Conservation (phyloP, 2,888 invertebrate genomes). For the Drosophila macrospina region DNA sequence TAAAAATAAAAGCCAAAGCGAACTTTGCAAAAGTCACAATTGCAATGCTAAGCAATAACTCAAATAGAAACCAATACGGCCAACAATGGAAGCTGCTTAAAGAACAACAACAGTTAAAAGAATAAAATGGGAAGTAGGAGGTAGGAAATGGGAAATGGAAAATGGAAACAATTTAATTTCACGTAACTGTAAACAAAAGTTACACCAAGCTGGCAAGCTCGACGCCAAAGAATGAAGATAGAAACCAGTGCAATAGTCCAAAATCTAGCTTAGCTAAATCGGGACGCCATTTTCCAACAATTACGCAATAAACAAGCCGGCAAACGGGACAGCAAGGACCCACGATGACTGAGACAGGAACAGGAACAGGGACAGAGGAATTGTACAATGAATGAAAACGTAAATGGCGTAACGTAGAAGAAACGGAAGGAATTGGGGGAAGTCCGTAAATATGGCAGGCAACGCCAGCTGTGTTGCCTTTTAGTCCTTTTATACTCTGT, state of each 20-base stretch:
- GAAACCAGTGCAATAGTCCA: conserved; percentile 27
- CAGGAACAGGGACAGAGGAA: conserved; percentile 10
- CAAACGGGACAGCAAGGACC: conserved; percentile 14
- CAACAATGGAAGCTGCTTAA: background rate
- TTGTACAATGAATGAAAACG: conserved; percentile 56
- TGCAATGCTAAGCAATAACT: conserved; percentile 37
- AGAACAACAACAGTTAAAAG: conserved; percentile 1
- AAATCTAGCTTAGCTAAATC: conserved; percentile 51
- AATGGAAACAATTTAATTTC: conserved; percentile 58
- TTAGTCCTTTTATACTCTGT: conserved; percentile 28
- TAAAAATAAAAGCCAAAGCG: conserved; percentile 25
- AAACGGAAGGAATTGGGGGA: conserved; percentile 47
- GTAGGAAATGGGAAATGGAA: conserved; percentile 4
- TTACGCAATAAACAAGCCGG: conserved; percentile 62
- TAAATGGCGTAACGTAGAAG: conserved; percentile 47
- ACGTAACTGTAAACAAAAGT: conserved; percentile 51
- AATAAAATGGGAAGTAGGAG: conserved; percentile 1
- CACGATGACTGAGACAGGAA: too few relatives aligned
- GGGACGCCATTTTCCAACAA: conserved; percentile 65
- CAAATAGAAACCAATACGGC: conserved; percentile 23
- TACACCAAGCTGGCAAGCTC: conserved; percentile 27
- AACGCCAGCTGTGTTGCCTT: conserved; percentile 36
- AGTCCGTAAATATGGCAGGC: conserved; percentile 54
- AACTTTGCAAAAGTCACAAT: conserved; percentile 3
- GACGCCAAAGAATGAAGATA: background rate